phyloP scores from a whole-genome alignment of 2,888 invertebrate genomes.

The Lasioglossum figueresi region DNA sequence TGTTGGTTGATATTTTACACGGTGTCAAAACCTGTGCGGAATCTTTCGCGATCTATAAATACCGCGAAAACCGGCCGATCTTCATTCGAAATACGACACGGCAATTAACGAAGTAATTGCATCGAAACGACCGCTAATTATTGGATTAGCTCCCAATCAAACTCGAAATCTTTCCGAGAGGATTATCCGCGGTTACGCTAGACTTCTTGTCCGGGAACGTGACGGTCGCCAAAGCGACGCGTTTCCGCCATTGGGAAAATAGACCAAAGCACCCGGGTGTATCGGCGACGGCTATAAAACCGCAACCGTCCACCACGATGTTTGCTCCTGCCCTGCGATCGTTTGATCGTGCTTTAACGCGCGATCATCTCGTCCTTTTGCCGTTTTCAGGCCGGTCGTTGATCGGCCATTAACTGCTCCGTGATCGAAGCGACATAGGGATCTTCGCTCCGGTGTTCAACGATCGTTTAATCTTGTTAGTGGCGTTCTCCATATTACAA shows the following conservation, averaged over 20 bases:
- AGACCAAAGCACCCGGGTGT: background rate
- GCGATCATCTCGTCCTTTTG: constrained; percentile 24
- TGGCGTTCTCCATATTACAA: background rate
- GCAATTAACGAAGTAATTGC: background rate
- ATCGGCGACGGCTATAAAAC: constrained; percentile 29
- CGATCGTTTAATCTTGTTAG: constrained; percentile 57
- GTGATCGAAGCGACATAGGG: constrained; percentile 25
- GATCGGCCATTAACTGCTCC: constrained; percentile 38
- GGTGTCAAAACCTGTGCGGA: background rate
- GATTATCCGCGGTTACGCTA: background rate
- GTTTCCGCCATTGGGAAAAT: constrained; percentile 23
- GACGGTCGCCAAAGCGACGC: constrained; percentile 4
- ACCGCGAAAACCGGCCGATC: background rate
- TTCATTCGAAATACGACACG: background rate
- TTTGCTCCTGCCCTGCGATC: constrained; percentile 26
- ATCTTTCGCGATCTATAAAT: background rate
- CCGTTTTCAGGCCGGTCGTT: constrained; percentile 1
- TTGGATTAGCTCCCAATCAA: background rate
- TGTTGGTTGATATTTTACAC: background rate
- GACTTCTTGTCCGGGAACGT: background rate
- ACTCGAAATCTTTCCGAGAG: background rate
- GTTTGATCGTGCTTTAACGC: constrained; percentile 53
- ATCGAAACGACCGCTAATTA: background rate
- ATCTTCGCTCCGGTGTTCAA: constrained; percentile 24
- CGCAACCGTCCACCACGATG: constrained; percentile 40